These are phyloP conservation scores for Choristoneura rosaceana DNA, from an alignment of 2,888 invertebrate species.

Conservation along the genomic window DNA sequence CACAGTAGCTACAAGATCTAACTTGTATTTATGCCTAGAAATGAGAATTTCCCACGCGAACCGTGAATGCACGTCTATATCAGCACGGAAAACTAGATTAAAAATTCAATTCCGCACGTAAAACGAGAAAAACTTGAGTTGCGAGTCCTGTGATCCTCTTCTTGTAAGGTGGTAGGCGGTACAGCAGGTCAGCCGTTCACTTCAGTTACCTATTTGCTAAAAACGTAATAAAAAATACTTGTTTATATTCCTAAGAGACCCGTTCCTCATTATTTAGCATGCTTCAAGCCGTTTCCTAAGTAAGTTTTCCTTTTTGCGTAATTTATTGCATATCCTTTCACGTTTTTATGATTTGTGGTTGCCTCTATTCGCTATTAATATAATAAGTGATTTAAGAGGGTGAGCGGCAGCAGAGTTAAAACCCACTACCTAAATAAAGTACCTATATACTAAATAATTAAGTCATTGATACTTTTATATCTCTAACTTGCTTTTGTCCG, in stretches of 20 bases:
- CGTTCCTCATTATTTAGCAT: slow-evolving; percentile 12
- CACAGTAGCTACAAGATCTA: too few species aligned
- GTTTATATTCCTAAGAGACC: slow-evolving; percentile 3
- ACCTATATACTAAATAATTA: not conserved
- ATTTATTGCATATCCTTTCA: slow-evolving; percentile 10
- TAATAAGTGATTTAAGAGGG: not conserved
- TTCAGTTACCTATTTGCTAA: slow-evolving; percentile 7
- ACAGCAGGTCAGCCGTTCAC: not conserved
- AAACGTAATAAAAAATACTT: slow-evolving; percentile 8
- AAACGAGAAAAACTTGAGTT: not conserved
- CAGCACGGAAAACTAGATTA: not conserved
- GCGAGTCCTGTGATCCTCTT: not conserved
- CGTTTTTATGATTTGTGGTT: slow-evolving; percentile 8
- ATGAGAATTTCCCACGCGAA: not conserved
- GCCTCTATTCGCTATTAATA: not conserved
- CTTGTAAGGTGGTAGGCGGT: not conserved
- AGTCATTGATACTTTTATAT: not conserved
- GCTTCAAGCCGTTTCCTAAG: slow-evolving; percentile 6
- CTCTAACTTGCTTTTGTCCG: too few species aligned
- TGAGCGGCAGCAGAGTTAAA: not conserved
- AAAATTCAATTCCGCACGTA: slow-evolving; percentile 2
- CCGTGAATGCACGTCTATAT: not conserved
- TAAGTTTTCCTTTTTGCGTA: slow-evolving; percentile 10
- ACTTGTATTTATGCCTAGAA: not conserved
- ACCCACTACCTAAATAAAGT: not conserved